Evolutionary conservation across 2,113 vertebrate genomes (phyloP), one percentile per base, ranked within the genome.

Genomic region (Otus sunia): DNA sequence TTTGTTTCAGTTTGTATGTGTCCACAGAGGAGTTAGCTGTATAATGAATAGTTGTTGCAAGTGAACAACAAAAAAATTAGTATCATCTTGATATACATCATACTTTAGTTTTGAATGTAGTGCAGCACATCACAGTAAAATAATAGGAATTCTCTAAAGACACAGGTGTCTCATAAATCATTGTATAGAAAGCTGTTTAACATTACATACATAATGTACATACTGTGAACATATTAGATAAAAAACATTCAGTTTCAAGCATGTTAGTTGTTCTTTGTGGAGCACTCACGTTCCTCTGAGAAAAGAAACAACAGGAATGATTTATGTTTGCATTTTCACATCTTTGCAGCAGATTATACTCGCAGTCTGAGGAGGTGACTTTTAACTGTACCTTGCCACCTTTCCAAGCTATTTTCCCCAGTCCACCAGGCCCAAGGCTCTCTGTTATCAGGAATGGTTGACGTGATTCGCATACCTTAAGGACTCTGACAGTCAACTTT

Each of bases 251-350:
- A 1, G 15, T 64, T 79, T 37, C 2, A 0, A 82, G 39, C 41
- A 37, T 3, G 10, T 68, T 69, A 39, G 26, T 6, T 47, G 29
- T 1, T 53, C 77, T 94, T 81, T 50, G 74, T 49, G 78, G 74
- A 88, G 66, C 92, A 83, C 62, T 90, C 87, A 90, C 15, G 11
- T 92, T 91, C 63, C 60, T 73, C 63, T 77, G 74, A 86, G 90
- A 90, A 56, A 95, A 82, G 90, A 88, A 85, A 76, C 25, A 82
- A 72, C 56, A 83, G 37, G 63, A 73, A 88, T 93, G 71, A 96
- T 96, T 96, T 92, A 90, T 96, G 87, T 66, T 73, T 88, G 66
- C 37, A 58, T 84, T 88, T 94, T 64, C 71, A 94, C 58, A 82
- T 20, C 27, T 95, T 66, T 92, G 63, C 85, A 69, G 66, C 45